Conservation (phyloP, 1,140 invertebrate genomes). For the Caenorhabditis latens region DNA sequence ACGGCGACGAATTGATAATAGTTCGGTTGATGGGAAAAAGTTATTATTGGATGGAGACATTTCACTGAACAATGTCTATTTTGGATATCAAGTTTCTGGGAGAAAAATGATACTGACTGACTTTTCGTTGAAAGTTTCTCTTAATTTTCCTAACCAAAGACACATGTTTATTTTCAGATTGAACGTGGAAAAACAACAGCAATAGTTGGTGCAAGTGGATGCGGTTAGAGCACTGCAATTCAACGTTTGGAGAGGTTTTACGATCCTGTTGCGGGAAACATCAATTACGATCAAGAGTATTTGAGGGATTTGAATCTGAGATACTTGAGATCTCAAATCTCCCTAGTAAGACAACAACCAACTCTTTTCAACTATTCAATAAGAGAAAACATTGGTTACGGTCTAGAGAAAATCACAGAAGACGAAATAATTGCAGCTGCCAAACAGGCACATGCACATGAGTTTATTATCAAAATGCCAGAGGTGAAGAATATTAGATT, state of each 20-base stretch:
- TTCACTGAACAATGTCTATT: constrained; percentile 77
- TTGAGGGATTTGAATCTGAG: constrained; percentile 78
- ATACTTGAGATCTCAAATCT: constrained; percentile 77
- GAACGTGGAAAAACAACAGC: constrained; percentile 86
- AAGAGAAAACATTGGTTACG: neutral
- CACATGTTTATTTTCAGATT: constrained; percentile 81
- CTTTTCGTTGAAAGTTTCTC: neutral
- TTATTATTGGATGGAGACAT: constrained; percentile 65
- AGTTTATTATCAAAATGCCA: neutral
- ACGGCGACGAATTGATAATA: neutral
- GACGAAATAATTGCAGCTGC: neutral
- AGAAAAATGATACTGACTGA: constrained; percentile 62
- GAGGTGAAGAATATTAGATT: neutral
- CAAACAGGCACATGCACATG: neutral
- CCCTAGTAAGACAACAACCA: constrained; percentile 76
- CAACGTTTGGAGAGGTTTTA: constrained; percentile 79
- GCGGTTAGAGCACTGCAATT: constrained; percentile 79
- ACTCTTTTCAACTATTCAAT: constrained; percentile 73
- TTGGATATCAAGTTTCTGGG: constrained; percentile 78
- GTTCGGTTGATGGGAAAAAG: constrained; percentile 65
- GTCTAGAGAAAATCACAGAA: neutral
- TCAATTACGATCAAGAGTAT: constrained; percentile 78
- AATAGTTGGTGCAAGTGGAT: constrained; percentile 82
- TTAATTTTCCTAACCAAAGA: neutral
- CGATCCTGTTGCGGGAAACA: constrained; percentile 76